Evolutionary conservation across 2,888 invertebrate genomes (phyloP).

Genomic region (Megastigmus dorsalis): DNA sequence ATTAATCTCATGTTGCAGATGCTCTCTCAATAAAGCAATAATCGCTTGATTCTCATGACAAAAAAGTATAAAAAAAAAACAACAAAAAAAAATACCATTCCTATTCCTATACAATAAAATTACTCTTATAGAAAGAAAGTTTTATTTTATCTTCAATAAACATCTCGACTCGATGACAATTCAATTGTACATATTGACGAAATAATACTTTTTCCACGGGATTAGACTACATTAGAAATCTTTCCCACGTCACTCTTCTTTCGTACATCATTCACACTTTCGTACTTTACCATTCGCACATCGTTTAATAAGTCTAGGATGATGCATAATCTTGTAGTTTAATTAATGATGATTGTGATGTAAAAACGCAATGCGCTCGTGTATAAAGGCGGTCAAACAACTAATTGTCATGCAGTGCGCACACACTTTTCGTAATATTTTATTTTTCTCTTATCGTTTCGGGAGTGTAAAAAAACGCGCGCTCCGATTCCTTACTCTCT

Average conservation of each 20-base stretch:
- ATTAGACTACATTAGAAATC: slow-evolving; percentile 62
- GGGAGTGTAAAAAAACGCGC: slow-evolving; percentile 39
- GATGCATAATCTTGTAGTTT: slow-evolving; percentile 56
- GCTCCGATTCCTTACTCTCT: slow-evolving; percentile 12
- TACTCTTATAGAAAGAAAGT: slow-evolving; percentile 59
- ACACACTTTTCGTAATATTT: slow-evolving; percentile 22
- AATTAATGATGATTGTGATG: slow-evolving; percentile 65
- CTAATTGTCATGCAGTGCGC: slow-evolving; percentile 62
- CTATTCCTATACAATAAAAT: slow-evolving; percentile 69
- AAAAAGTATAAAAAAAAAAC: slow-evolving; percentile 56
- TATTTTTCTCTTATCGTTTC: slow-evolving; percentile 21
- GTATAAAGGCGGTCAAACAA: slow-evolving; percentile 58
- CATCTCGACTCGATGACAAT: slow-evolving; percentile 59
- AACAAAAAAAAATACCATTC: slow-evolving; percentile 56
- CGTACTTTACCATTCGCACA: slow-evolving; percentile 50
- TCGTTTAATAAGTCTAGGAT: slow-evolving; percentile 63
- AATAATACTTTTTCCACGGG: slow-evolving; percentile 71
- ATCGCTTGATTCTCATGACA: slow-evolving; percentile 44
- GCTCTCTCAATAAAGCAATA: slow-evolving; percentile 60
- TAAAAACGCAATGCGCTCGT: slow-evolving; percentile 62
- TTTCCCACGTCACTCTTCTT: slow-evolving; percentile 48
- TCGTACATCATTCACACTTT: slow-evolving; percentile 41
- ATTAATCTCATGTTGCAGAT: slow-evolving; percentile 68
- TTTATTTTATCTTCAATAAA: slow-evolving; percentile 50
- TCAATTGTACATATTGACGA: slow-evolving; percentile 71